phyloP scores from a whole-genome alignment of 2,888 invertebrate species.

The Andrena chrysosceles region DNA sequence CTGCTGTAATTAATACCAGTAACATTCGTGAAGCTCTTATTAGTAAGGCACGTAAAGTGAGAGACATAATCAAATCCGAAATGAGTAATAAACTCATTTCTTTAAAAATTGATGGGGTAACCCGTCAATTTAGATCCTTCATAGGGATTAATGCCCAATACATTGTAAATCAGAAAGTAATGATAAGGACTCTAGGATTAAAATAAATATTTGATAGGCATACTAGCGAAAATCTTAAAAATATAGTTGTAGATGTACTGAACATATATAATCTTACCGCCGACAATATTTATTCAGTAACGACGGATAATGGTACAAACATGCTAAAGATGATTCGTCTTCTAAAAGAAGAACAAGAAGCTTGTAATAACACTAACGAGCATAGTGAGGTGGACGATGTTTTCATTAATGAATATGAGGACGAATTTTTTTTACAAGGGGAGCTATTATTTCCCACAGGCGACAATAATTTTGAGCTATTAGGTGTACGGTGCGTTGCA shows the following conservation, averaged over 20 bases:
- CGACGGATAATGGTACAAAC: constrained; percentile 3
- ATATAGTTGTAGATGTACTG: neutral
- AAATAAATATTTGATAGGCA: neutral
- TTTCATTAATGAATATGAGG: too few relatives aligned
- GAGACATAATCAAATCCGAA: neutral
- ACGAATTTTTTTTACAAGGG: too few relatives aligned
- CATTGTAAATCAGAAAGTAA: neutral
- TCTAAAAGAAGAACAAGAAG: neutral
- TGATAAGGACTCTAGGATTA: neutral
- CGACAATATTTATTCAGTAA: neutral
- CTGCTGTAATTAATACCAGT: neutral
- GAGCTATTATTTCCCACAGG: too few relatives aligned
- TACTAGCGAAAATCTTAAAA: neutral
- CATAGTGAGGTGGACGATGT: too few relatives aligned
- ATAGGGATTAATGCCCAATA: neutral
- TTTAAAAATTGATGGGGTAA: neutral
- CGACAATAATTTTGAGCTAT: too few relatives aligned
- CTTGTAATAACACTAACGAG: neutral
- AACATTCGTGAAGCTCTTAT: neutral
- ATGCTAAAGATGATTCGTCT: constrained; percentile 1
- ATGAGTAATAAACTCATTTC: neutral
- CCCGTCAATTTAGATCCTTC: neutral
- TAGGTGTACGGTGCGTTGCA: too few relatives aligned
- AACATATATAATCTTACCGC: too few relatives aligned
- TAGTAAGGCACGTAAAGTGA: neutral